These are phyloP conservation scores for Lamellibrachia columna DNA, from an alignment of 2,888 invertebrate species.

Conservation along the genomic window DNA sequence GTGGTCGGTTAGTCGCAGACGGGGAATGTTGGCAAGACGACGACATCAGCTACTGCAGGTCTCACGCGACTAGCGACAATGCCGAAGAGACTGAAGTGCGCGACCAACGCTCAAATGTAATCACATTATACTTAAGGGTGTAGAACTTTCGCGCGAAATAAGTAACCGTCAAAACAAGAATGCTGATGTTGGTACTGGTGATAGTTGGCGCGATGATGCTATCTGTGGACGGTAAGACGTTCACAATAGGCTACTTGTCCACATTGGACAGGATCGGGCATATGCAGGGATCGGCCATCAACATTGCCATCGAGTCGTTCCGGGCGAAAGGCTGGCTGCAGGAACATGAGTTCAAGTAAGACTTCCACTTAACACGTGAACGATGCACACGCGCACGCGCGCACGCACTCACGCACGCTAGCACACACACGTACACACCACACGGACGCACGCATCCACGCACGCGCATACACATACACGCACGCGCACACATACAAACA, in stretches of 20 bases:
- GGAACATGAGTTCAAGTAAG: not conserved
- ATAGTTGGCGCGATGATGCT: not conserved
- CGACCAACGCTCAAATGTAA: not conserved
- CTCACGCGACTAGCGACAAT: not conserved
- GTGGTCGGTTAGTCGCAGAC: not conserved
- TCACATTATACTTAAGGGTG: not conserved
- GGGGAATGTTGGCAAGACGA: not conserved
- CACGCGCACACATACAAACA: too few relatives aligned
- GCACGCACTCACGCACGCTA: too few relatives aligned
- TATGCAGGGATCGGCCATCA: not conserved
- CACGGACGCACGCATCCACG: too few relatives aligned
- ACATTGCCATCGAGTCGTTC: not conserved
- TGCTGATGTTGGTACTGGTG: not conserved
- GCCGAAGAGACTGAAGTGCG: not conserved
- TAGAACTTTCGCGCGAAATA: not conserved
- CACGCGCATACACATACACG: too few relatives aligned
- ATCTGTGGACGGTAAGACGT: not conserved
- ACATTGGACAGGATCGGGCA: not conserved
- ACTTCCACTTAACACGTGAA: not conserved
- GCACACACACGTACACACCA: too few relatives aligned
- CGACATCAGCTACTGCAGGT: not conserved
- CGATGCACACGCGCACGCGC: not conserved
- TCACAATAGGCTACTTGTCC: not conserved
- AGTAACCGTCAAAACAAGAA: not conserved
- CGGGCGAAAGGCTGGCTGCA: not conserved